Conservation (phyloP, 2,113 vertebrate genomes). For the Strigops habroptila region DNA sequence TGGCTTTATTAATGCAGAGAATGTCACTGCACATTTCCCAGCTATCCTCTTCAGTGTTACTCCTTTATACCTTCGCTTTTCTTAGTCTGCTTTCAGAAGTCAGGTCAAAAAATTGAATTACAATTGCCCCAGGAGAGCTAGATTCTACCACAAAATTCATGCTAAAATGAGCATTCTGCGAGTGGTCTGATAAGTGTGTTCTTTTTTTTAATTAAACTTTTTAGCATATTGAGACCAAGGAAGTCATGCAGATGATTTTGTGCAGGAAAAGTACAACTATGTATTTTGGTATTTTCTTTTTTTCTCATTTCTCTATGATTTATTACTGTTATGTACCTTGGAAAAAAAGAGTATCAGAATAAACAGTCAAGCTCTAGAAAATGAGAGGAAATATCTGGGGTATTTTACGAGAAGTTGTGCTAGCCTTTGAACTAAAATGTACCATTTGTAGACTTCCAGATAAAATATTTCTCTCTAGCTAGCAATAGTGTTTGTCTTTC, state of each 20-base stretch:
- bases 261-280: neutral
- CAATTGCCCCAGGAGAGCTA: neutral
- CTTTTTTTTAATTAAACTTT: constrained; percentile 3
- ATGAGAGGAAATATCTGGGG: accelerated
- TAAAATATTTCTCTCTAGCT: neutral
- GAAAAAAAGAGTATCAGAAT: neutral
- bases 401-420: neutral
- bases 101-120: neutral
- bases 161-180: neutral
- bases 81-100: neutral
- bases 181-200: neutral
- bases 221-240: neutral
- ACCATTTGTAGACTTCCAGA: neutral
- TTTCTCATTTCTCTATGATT: neutral
- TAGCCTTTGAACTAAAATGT: neutral
- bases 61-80: neutral
- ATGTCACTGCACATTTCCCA: neutral
- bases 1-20: neutral
- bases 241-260: neutral
- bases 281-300: neutral
- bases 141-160: neutral
- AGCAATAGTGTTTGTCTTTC: neutral
- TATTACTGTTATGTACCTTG: neutral
- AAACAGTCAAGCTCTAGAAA: neutral
- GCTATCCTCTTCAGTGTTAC: neutral